Base-by-base conservation (phyloP, 2,888 invertebrate species). In the Pseudoips prasinana region DNA sequence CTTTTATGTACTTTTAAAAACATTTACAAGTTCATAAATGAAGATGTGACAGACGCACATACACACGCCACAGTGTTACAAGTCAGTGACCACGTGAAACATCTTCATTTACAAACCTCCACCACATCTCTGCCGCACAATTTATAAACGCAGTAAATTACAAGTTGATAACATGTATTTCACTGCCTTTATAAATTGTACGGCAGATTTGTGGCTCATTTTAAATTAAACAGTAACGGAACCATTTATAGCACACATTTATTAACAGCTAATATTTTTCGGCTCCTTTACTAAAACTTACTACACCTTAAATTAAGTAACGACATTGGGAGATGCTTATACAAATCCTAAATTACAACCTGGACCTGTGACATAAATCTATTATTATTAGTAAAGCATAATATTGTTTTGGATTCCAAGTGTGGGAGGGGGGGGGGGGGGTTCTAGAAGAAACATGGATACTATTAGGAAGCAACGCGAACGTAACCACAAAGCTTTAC, bases 1-100 rank as follows among this genome's bases (percentile, higher is more conserved):
- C 68, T 81, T 79, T n/a, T 73, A 83, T 86, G 83, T 85, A 83
- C 83, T 86, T 83, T 86, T 84, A 71, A 66, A 77, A 79, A 80
- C 73, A 66, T 64, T 64, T 64, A 64, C 51, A 46, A 55, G 57
- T 66, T 70, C 66, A 57, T 63, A 62, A 61, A 70, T 66, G 73
- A 73, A 79, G 66, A 67, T 59, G 71, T 62, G 29, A 33, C 14
- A 25, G 37, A 42, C 33, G 32, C 27, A 27, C 41, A 32, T 22
- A 36, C 35, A 22, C 28, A n/a, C 25, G 25, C 11, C 14, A 14
- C 14, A 20, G 7, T 20, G 2, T 5, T n/a, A 5, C 20, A 3
- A 20, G 1, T 9, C 22, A 33, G 22, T 26, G 43, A 28, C 45
- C 39, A 42, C 40, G 35, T 36, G 46, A 44, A 52, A 68, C 73